Conservation (phyloP, 2,113 vertebrate species). For the Genyomyrus donnyi region DNA sequence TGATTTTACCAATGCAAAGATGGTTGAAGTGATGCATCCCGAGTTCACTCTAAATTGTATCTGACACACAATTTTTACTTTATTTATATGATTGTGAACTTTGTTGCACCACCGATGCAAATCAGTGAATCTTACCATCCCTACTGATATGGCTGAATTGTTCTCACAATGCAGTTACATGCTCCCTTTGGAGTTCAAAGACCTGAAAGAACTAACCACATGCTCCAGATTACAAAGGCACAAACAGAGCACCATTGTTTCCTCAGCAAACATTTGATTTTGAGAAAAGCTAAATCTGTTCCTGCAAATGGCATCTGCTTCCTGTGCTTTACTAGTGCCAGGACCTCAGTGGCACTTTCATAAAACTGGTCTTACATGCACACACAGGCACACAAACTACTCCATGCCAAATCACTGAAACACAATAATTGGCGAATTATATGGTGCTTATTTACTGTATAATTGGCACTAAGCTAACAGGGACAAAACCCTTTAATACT, state of each 20-base stretch:
- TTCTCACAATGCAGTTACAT: background rate
- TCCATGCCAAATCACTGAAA: background rate
- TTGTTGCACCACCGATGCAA: background rate
- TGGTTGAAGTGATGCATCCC: background rate
- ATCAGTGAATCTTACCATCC: background rate
- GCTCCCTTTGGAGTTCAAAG: background rate
- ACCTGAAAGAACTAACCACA: background rate
- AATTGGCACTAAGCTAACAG: background rate
- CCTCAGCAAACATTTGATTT: background rate
- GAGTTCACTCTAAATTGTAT: background rate
- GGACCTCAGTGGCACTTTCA: background rate
- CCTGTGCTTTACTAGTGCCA: background rate
- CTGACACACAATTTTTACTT: background rate
- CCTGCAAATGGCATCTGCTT: background rate
- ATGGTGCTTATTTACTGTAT: background rate
- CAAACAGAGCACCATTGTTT: slow-evolving; percentile 8
- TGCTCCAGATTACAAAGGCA: background rate
- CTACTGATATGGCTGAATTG: background rate
- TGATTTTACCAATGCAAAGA: background rate
- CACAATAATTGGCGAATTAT: background rate
- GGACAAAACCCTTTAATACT: background rate
- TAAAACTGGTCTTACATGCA: background rate
- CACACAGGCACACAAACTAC: background rate
- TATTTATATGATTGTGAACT: background rate
- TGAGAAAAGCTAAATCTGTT: background rate